These are phyloP conservation scores for Agapetus fuscipes DNA, from an alignment of 2,888 invertebrate genomes.

Conservation along the genomic window DNA sequence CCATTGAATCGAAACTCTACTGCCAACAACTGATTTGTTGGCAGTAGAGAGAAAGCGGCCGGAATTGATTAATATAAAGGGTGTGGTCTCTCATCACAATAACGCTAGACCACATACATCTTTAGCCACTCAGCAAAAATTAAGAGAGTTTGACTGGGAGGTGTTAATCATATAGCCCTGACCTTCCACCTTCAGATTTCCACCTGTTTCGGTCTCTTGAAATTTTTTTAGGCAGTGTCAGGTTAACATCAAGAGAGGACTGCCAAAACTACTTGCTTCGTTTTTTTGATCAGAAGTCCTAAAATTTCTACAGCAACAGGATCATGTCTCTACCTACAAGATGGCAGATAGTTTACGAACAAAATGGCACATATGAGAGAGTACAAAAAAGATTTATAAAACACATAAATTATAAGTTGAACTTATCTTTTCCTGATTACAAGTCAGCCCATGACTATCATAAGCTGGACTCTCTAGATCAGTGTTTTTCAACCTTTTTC, in stretches of 20 bases:
- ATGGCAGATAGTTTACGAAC: too few species aligned
- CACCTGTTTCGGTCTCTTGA: not conserved
- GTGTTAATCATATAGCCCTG: not conserved
- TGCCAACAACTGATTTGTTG: conserved; percentile 1
- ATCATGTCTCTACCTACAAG: too few species aligned
- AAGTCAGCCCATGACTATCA: too few species aligned
- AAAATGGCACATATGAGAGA: too few species aligned
- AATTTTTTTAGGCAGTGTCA: not conserved
- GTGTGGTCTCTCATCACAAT: not conserved
- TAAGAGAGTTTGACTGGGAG: not conserved
- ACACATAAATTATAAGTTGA: too few species aligned
- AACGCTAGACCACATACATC: not conserved
- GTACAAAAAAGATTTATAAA: too few species aligned
- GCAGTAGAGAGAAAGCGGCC: not conserved
- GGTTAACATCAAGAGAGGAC: not conserved
- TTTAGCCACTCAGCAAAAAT: not conserved
- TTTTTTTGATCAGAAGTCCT: too few species aligned
- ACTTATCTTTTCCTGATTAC: too few species aligned
- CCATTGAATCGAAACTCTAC: conserved; percentile 1
- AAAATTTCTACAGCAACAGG: too few species aligned
- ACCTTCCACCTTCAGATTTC: not conserved
- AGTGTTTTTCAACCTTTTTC: too few species aligned
- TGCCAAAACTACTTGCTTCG: not conserved
- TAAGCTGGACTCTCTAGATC: too few species aligned
- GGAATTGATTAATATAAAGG: not conserved